A percentile compares a stretch with the other conserved stretches of the same genome.
Evolutionary conservation across 2,888 invertebrate species (phyloP).

Genomic region (Drosophila infuscata): DNA sequence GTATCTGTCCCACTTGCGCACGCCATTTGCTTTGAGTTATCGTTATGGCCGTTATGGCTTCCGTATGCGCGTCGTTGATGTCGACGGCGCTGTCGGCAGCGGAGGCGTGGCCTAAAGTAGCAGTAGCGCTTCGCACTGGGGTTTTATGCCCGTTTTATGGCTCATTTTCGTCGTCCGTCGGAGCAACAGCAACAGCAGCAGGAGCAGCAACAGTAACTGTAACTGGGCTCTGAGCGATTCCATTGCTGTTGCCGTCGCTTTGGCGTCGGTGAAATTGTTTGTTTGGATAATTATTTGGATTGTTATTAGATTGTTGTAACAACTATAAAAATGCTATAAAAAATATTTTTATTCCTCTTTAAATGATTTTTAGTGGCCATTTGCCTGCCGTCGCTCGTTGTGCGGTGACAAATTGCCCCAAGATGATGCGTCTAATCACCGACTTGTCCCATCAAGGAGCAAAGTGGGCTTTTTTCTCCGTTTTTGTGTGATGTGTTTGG

Average conservation of each 20-base stretch:
- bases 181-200: constrained; percentile 49
- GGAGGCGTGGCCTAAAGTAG: constrained; percentile 77
- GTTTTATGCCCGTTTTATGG: constrained; percentile 78
- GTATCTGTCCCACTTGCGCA: constrained; percentile 67
- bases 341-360: constrained; percentile 79
- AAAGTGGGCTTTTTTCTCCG: constrained; percentile 17
- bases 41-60: constrained; percentile 85
- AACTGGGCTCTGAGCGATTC: constrained; percentile 47
- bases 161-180: constrained; percentile 71
- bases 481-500: constrained; percentile 29
- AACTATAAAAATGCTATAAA: constrained; percentile 82
- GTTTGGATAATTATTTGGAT: constrained; percentile 83
- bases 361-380: constrained; percentile 77
- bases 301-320: constrained; percentile 84
- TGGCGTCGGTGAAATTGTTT: constrained; percentile 76
- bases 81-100: constrained; percentile 56
- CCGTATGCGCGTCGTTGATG: constrained; percentile 76
- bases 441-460: constrained; percentile 52
- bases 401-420: constrained; percentile 79
- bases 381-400: constrained; percentile 61
- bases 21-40: constrained; percentile 82
- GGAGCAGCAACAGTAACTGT: constrained; percentile 42
- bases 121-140: constrained; percentile 74
- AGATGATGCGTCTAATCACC: constrained; percentile 77
- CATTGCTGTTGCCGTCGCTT: constrained; percentile 70